These are phyloP conservation scores for Pangasius larnaudii DNA, from an alignment of 2,797 vertebrate species.

Conservation along the genomic window DNA sequence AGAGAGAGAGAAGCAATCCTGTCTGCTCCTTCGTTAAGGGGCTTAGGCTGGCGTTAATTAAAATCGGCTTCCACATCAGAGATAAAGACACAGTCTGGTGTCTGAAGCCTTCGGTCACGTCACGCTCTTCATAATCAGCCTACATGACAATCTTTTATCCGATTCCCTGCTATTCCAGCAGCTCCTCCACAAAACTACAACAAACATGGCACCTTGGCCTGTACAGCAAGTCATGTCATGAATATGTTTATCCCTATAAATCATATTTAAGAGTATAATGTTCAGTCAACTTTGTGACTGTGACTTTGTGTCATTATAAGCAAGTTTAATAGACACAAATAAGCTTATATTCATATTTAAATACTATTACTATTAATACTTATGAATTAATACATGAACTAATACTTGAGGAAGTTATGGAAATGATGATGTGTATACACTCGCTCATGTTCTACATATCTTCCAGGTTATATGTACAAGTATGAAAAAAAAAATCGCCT, in stretches of 20 bases:
- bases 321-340: not conserved
- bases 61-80: constrained; percentile 59
- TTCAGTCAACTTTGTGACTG: not conserved
- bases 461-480: not conserved
- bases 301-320: not conserved
- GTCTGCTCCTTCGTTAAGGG: constrained; percentile 54
- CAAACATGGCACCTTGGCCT: not conserved
- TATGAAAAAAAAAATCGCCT: not conserved
- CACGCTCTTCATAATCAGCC: constrained; percentile 48
- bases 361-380: not conserved
- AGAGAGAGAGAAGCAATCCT: constrained; percentile 48
- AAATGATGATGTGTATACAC: not conserved
- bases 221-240: not conserved
- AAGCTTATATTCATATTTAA: too few species aligned
- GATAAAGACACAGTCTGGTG: constrained; percentile 51
- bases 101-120: constrained; percentile 49
- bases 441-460: not conserved
- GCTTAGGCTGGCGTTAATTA: constrained; percentile 69
- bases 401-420: not conserved
- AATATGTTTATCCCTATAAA: not conserved
- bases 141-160: constrained; percentile 12
- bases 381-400: too few species aligned
- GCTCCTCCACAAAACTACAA: not conserved
- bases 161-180: not conserved
- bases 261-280: not conserved